These are phyloP conservation scores for Falco rusticolus DNA, from an alignment of 2,797 vertebrate genomes.

Conservation along the genomic window DNA sequence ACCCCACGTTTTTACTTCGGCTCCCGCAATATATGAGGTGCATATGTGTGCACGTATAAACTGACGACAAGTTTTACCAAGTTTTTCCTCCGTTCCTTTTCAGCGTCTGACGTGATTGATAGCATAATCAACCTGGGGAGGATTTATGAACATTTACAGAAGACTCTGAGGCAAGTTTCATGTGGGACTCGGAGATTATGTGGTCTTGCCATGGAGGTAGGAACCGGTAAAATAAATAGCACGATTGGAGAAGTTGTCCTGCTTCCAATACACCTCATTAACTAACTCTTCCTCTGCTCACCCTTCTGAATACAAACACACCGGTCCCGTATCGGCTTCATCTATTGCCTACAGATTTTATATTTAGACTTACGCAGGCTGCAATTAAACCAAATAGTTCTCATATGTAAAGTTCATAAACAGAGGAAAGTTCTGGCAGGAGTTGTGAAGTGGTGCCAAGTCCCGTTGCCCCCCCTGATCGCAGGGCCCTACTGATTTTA, in stretches of 20 bases:
- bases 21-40: conserved; percentile 38
- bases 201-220: conserved; percentile 51
- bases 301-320: conserved; percentile 56
- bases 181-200: conserved; percentile 58
- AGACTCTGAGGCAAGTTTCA: conserved; percentile 53
- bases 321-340: background rate
- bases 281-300: conserved; percentile 36
- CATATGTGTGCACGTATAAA: background rate
- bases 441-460: background rate
- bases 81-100: conserved; percentile 48
- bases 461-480: background rate
- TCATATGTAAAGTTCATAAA: conserved; percentile 65
- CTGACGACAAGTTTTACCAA: conserved; percentile 60
- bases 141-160: conserved; percentile 61
- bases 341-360: conserved; percentile 54
- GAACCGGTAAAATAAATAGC: conserved; percentile 58
- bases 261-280: conserved; percentile 58
- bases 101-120: conserved; percentile 34
- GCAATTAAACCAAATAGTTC: conserved; percentile 65
- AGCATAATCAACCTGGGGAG: background rate
- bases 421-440: conserved; percentile 53
- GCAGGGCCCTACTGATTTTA: background rate
- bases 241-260: conserved; percentile 29
- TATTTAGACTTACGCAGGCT: conserved; percentile 44
- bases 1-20: background rate